A percentile compares a stretch with the other conserved stretches of the same genome.
phyloP scores from a whole-genome alignment of 2,797 vertebrate species.

The Gadopsis bispinosus region DNA sequence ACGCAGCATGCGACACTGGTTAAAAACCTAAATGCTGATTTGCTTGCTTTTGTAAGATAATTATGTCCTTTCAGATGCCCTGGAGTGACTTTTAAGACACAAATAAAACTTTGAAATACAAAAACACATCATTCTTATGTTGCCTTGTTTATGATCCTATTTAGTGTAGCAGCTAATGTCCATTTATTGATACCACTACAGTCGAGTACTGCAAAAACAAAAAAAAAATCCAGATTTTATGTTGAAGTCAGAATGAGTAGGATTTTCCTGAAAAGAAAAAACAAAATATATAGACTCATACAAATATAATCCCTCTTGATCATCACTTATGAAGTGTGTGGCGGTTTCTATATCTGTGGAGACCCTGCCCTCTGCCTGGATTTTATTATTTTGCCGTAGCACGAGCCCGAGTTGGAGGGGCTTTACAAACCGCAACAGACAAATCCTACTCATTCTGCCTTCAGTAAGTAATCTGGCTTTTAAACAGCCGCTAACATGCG shows the following conservation, averaged over 20 bases:
- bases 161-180: conserved; percentile 4
- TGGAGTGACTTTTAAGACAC: conserved; percentile 4
- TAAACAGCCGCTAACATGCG: neutral
- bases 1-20: conserved; percentile 1
- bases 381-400: too few species aligned
- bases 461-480: neutral
- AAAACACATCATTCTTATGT: neutral
- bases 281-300: too few species aligned
- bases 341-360: too few species aligned
- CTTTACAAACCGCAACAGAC: too few species aligned
- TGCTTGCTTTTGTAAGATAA: neutral
- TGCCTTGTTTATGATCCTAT: neutral
- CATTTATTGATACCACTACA: neutral
- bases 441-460: too few species aligned
- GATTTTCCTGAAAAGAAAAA: too few species aligned
- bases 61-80: neutral
- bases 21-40: conserved; percentile 23
- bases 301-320: too few species aligned
- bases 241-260: neutral
- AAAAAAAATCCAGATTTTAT: neutral
- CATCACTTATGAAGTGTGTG: too few species aligned
- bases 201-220: neutral
- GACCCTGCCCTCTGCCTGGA: too few species aligned
- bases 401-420: too few species aligned
- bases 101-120: conserved; percentile 13